Percentiles rank a stretch among this genome's conserved stretches.
Evolutionary conservation across 2,888 invertebrate species (phyloP).

Genomic region (Cataglyphis cursor): DNA sequence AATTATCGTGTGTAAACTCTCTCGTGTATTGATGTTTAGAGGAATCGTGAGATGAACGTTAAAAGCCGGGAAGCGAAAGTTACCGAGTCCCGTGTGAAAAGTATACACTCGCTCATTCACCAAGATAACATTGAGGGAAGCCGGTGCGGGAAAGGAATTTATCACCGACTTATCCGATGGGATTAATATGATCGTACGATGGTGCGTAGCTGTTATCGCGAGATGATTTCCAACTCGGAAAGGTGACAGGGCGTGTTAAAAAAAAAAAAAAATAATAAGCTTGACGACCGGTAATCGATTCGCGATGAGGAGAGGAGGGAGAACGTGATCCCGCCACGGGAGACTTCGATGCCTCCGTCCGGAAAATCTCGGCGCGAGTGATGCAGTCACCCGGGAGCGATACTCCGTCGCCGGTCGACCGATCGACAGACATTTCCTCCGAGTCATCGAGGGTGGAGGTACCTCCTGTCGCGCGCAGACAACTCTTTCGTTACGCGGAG

Average conservation of each 20-base stretch:
- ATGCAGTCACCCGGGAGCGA: conserved; percentile 46
- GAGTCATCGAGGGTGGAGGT: background rate
- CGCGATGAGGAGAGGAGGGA: background rate
- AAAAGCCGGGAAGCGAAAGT: background rate
- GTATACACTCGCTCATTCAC: background rate
- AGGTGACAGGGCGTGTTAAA: background rate
- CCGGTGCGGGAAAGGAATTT: background rate
- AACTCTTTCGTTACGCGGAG: background rate
- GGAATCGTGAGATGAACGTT: background rate
- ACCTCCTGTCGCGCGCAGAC: background rate
- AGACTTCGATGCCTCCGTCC: conserved; percentile 52
- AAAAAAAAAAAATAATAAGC: background rate
- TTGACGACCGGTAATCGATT: background rate
- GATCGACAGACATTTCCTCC: conserved; percentile 20
- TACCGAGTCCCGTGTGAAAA: background rate
- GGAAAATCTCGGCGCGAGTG: conserved; percentile 53
- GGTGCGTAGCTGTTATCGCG: background rate
- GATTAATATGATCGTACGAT: background rate
- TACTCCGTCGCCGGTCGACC: conserved; percentile 49
- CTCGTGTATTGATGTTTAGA: background rate
- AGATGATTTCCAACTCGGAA: background rate
- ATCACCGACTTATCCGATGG: background rate
- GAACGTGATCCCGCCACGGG: conserved; percentile 18
- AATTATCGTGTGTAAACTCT: background rate
- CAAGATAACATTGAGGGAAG: background rate